These are phyloP conservation scores for Phenganax subtilis DNA, from an alignment of 92 coral and sea anemone genomes.

Conservation along the genomic window DNA sequence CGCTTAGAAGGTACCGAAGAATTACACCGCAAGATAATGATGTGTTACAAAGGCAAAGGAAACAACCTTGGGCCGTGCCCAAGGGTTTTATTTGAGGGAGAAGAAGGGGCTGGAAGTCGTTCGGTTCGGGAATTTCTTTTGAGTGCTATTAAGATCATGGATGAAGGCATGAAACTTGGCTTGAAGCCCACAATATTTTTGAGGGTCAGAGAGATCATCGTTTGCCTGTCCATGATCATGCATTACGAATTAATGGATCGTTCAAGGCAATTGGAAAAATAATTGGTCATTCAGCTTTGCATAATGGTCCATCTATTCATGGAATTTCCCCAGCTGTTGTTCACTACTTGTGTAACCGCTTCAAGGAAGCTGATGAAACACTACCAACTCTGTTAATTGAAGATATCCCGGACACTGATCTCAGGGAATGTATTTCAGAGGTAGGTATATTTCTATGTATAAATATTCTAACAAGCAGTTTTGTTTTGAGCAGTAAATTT, in stretches of 20 bases:
- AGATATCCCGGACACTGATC: conserved; percentile 48
- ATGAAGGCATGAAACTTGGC: conserved; percentile 43
- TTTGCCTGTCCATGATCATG: conserved; percentile 44
- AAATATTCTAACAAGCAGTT: too few species aligned
- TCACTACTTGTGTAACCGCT: conserved; percentile 37
- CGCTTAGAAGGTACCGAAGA: conserved; percentile 39
- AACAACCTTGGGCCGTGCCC: conserved; percentile 34
- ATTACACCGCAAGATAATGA: conserved; percentile 38
- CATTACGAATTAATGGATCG: conserved; percentile 43
- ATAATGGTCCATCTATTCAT: conserved; percentile 46
- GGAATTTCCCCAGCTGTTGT: conserved; percentile 46
- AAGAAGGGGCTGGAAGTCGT: conserved; percentile 47
- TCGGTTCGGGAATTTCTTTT: conserved; percentile 38
- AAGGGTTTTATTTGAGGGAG: conserved; percentile 45
- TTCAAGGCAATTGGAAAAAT: conserved; percentile 50
- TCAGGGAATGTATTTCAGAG: conserved; percentile 41
- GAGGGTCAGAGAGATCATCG: conserved; percentile 52
- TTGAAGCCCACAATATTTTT: conserved; percentile 44
- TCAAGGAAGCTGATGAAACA: conserved; percentile 5
- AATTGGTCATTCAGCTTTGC: conserved; percentile 52
- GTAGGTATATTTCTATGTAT: background rate
- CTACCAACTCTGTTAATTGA: conserved; percentile 42
- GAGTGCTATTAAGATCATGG: conserved; percentile 44
- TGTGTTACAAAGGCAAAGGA: conserved; percentile 42
- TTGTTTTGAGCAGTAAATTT: too few species aligned